These are phyloP conservation scores for Eupithecia exiguata DNA, from an alignment of 2,888 invertebrate species.

Conservation along the genomic window DNA sequence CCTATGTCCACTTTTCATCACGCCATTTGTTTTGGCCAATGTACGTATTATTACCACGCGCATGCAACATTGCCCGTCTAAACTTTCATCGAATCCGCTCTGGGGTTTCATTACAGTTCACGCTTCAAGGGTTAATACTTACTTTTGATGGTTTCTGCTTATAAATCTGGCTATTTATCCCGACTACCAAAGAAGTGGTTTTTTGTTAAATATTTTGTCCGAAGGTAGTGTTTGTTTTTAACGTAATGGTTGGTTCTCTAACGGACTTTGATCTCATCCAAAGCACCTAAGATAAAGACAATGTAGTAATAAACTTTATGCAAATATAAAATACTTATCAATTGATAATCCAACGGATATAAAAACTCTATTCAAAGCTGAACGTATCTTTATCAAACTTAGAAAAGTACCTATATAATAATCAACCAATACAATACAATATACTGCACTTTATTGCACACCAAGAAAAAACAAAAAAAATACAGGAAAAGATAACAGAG, in stretches of 20 bases:
- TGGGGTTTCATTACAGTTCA: conserved; percentile 39
- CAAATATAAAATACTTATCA: background rate
- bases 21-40: conserved; percentile 45
- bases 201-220: background rate
- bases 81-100: conserved; percentile 40
- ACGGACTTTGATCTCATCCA: background rate
- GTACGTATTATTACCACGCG: conserved; percentile 49
- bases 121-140: conserved; percentile 10
- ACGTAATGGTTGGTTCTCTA: background rate
- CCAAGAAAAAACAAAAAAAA: too few species aligned
- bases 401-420: too few species aligned
- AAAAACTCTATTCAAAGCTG: background rate
- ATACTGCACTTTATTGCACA: too few species aligned
- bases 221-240: background rate
- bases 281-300: background rate
- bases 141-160: background rate
- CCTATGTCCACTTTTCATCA: conserved; percentile 28
- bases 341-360: background rate
- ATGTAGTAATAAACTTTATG: background rate
- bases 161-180: conserved; percentile 1
- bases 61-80: conserved; percentile 44
- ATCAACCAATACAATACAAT: too few species aligned
- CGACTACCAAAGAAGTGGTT: background rate
- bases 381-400: background rate
- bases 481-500: too few species aligned